These are phyloP conservation scores for Kryptolebias marmoratus DNA, from an alignment of 2,113 vertebrate genomes.

Conservation along the genomic window DNA sequence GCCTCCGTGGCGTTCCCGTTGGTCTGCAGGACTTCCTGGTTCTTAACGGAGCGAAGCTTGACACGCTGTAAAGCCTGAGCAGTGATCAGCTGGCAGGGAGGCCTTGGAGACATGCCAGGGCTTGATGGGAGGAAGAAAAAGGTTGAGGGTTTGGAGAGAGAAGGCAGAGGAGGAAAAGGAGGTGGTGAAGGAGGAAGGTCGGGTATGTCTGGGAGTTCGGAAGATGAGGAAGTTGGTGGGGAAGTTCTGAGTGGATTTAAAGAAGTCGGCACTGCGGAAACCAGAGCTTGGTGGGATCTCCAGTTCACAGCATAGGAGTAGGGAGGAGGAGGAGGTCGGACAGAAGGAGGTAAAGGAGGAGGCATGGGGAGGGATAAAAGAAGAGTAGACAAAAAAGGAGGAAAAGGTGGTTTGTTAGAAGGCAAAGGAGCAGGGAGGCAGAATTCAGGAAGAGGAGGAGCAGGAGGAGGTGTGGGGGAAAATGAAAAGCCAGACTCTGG, in stretches of 20 bases:
- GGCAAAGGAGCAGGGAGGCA: background rate
- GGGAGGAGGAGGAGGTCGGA: constrained; percentile 61
- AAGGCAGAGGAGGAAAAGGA: constrained; percentile 20
- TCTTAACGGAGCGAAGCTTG: constrained; percentile 85
- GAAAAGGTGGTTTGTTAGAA: constrained; percentile 56
- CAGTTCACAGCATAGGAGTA: constrained; percentile 52
- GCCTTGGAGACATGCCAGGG: background rate
- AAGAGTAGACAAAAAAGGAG: background rate
- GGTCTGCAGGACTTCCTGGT: constrained; percentile 36
- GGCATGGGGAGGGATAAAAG: background rate
- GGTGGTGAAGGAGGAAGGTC: constrained; percentile 30
- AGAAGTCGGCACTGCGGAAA: background rate
- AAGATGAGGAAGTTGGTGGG: background rate
- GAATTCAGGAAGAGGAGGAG: background rate
- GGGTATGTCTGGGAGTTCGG: constrained; percentile 21
- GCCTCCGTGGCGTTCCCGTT: background rate
- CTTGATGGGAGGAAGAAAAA: constrained; percentile 25
- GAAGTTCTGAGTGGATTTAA: constrained; percentile 12
- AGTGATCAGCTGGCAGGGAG: constrained; percentile 83
- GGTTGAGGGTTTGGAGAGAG: background rate
- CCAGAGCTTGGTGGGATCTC: constrained; percentile 13
- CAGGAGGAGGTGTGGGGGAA: background rate
- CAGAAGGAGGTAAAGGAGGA: constrained; percentile 22
- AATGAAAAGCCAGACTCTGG: constrained; percentile 13
- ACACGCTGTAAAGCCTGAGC: constrained; percentile 85